Percentiles rank a stretch among this genome's conserved stretches.
Conservation (phyloP, 2,113 vertebrate genomes). For the Pterophyllum scalare region DNA sequence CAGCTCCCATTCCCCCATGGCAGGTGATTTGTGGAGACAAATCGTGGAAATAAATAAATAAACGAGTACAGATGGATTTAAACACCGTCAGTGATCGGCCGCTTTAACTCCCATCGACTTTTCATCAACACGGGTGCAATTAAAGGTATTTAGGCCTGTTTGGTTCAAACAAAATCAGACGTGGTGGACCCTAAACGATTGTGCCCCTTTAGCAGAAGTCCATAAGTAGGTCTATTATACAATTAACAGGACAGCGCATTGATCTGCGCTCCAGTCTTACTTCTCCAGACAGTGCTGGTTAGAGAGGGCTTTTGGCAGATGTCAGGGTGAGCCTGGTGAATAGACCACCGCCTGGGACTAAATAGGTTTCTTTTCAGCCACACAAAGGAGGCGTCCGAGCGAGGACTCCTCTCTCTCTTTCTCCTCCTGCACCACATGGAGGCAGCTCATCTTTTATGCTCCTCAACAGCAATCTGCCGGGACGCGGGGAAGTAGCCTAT, state of each 20-base stretch:
- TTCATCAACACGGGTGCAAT: slow-evolving; percentile 92
- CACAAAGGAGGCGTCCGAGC: slow-evolving; percentile 90
- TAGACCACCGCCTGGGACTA: slow-evolving; percentile 79
- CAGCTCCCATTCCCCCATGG: slow-evolving; percentile 64
- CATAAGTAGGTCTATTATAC: slow-evolving; percentile 76
- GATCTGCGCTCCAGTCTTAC: slow-evolving; percentile 61
- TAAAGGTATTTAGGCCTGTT: slow-evolving; percentile 90
- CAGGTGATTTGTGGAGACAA: slow-evolving; percentile 78
- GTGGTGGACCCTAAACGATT: slow-evolving; percentile 73
- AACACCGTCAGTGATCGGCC: slow-evolving; percentile 77
- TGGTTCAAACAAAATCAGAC: slow-evolving; percentile 85
- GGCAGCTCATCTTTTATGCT: slow-evolving; percentile 65
- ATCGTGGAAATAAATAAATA: slow-evolving; percentile 79
- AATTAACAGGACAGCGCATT: slow-evolving; percentile 77
- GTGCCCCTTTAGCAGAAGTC: slow-evolving; percentile 71
- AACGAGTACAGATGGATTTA: slow-evolving; percentile 78
- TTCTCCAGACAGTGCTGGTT: slow-evolving; percentile 64
- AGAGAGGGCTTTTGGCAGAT: slow-evolving; percentile 87
- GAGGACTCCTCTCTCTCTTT: slow-evolving; percentile 74
- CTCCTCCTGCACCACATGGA: slow-evolving; percentile 52
- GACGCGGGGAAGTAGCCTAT: slow-evolving; percentile 55
- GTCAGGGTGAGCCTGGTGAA: slow-evolving; percentile 79
- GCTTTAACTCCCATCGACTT: slow-evolving; percentile 92
- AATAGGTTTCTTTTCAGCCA: slow-evolving; percentile 73
- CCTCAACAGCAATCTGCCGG: slow-evolving; percentile 59